phyloP scores from a whole-genome alignment of 2,888 invertebrate genomes.

The Pheosia gnoma region DNA sequence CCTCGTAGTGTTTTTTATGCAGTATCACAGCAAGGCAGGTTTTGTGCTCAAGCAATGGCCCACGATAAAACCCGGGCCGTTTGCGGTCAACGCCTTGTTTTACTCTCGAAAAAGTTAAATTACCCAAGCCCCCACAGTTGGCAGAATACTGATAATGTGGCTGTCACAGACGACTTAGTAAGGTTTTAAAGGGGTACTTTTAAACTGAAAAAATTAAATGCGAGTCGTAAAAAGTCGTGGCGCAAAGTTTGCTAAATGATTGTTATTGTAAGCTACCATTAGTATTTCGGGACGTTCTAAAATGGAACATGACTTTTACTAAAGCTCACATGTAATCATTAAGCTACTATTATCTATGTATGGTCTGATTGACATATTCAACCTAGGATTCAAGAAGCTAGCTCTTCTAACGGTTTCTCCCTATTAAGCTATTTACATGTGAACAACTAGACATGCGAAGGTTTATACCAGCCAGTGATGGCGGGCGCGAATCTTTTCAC shows the following conservation, averaged over 20 bases:
- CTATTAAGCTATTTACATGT: too few species aligned
- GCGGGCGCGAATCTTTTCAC: constrained; percentile 38
- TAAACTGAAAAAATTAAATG: background rate
- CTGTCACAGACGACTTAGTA: background rate
- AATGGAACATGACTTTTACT: too few species aligned
- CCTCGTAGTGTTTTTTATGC: background rate
- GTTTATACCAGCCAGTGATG: constrained; percentile 13
- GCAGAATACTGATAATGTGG: constrained; percentile 1
- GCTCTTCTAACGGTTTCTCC: too few species aligned
- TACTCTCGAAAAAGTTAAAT: background rate
- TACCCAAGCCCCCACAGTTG: background rate
- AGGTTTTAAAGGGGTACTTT: background rate
- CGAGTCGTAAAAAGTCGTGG: too few species aligned
- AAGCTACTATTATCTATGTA: too few species aligned
- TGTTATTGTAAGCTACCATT: too few species aligned
- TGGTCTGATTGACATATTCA: too few species aligned
- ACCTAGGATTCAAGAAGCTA: too few species aligned
- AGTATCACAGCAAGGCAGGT: background rate
- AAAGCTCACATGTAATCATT: too few species aligned
- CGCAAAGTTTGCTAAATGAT: too few species aligned
- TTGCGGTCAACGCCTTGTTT: background rate
- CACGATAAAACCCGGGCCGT: background rate
- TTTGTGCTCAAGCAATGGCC: background rate
- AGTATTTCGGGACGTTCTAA: too few species aligned
- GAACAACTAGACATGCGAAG: too few species aligned